Percentiles rank a stretch among this genome's conserved stretches.
These are phyloP conservation scores for Papilio protenor DNA, from an alignment of 2,888 invertebrate species.

Conservation along the genomic window DNA sequence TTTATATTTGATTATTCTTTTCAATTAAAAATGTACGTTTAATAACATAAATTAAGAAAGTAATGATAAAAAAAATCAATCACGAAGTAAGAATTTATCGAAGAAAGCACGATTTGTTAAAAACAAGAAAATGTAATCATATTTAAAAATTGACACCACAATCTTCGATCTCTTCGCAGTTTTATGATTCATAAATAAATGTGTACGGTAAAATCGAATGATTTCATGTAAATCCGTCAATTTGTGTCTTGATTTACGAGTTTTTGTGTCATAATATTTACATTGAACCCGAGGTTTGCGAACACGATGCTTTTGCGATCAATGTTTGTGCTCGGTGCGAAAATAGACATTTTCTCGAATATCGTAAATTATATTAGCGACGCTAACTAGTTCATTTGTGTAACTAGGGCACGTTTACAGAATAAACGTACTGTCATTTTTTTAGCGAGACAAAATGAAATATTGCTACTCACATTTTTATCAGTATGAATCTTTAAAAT, in stretches of 20 bases:
- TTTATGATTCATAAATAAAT: neutral
- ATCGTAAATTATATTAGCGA: constrained; percentile 41
- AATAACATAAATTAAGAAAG: neutral
- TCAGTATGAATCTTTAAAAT: neutral
- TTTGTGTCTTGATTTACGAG: constrained; percentile 35
- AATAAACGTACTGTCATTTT: constrained; percentile 18
- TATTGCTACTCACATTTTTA: neutral
- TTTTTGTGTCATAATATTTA: constrained; percentile 52
- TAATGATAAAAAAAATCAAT: too few relatives aligned
- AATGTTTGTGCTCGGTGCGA: constrained; percentile 21
- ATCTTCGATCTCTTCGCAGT: neutral
- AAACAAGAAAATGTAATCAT: neutral
- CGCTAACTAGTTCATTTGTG: constrained; percentile 31
- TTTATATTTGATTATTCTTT: neutral
- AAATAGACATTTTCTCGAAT: constrained; percentile 40
- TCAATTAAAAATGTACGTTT: neutral
- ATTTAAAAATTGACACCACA: neutral
- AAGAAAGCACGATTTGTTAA: neutral
- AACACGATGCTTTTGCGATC: constrained; percentile 33
- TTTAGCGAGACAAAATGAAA: constrained; percentile 11
- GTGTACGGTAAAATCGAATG: neutral
- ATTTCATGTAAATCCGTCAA: neutral
- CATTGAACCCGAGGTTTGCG: constrained; percentile 41
- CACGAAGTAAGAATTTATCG: neutral
- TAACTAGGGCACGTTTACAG: constrained; percentile 33